phyloP scores from a whole-genome alignment of 2,113 vertebrate species.

The Chelonoidis abingdonii region DNA sequence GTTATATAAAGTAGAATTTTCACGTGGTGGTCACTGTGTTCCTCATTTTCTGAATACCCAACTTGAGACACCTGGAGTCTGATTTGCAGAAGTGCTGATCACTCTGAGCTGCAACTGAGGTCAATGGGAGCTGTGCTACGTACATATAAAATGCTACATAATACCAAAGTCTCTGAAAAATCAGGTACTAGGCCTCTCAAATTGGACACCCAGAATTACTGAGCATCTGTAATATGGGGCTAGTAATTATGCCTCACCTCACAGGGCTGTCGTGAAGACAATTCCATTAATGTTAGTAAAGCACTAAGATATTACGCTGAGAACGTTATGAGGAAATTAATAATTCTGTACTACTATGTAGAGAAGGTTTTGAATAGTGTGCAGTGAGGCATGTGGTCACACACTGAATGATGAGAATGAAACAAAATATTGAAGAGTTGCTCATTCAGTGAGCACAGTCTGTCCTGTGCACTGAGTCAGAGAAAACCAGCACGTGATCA shows the following conservation, averaged over 20 bases:
- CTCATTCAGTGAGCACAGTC: neutral
- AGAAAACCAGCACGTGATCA: neutral
- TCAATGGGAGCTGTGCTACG: neutral
- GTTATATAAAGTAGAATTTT: neutral
- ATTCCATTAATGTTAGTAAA: neutral
- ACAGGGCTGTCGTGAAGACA: neutral
- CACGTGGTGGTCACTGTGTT: neutral
- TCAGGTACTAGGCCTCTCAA: neutral
- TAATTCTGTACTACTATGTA: neutral
- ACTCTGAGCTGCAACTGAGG: neutral
- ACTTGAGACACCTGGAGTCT: neutral
- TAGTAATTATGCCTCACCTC: neutral
- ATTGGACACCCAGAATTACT: neutral
- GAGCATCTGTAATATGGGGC: too few species aligned
- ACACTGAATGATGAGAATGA: neutral
- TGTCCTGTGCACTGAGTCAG: accelerated
- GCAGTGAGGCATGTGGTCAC: neutral
- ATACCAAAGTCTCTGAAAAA: accelerated
- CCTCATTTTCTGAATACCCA: neutral
- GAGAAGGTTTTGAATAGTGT: neutral
- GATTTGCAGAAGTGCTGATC: neutral
- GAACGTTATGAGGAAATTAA: accelerated
- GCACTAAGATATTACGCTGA: accelerated
- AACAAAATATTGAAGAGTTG: neutral
- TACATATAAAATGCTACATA: neutral